Base-by-base conservation (phyloP, 1,140 invertebrate species). In the Acromyrmex charruanus region DNA sequence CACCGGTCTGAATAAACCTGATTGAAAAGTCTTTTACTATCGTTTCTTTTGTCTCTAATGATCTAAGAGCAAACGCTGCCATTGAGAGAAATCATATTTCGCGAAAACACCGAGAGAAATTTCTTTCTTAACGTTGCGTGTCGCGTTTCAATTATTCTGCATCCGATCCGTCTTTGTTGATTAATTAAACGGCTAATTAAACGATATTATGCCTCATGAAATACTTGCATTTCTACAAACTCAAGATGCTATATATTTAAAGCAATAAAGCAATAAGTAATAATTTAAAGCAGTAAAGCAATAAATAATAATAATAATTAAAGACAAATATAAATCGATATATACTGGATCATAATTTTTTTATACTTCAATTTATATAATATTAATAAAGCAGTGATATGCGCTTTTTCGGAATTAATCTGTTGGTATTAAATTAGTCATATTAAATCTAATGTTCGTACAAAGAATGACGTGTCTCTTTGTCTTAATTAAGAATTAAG, bases 1-100 rank as follows among this genome's bases (percentile, higher is more conserved):
- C 68, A 2, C 12, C 39, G 28, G 55, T 51, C 55, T 63, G 28
- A 84, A 82, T 82, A 82, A 82, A 84, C 80, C n/a, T 39, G 39
- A 84, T 75, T 49, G 55, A 61, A 75, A 84, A 75, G 80, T 84
- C 69, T 75, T 75, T 75, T 84, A 84, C 63, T 63, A 58, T 51
- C n/a, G 18, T 74, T 39, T 6, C 80, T 63, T 84, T 75, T 84
- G 55, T 31, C 14, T 61, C 69, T 84, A 84, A 84, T 75, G 69
- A 69, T 18, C 55, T 84, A n/a, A 61, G 18, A 84, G 39, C 69
- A 61, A 84, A 63, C 35, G 25, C n/a, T 39, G 7, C 68, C 25
- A 39, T 9, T 28, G 14, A 72, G 21, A 81, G 51, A 39, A 81
- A 63, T 84, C 69, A 74, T 84, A 75, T 74, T 61, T 74, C 16